Conservation (phyloP, 2,888 invertebrate species). For the Hypsopygia costalis region DNA sequence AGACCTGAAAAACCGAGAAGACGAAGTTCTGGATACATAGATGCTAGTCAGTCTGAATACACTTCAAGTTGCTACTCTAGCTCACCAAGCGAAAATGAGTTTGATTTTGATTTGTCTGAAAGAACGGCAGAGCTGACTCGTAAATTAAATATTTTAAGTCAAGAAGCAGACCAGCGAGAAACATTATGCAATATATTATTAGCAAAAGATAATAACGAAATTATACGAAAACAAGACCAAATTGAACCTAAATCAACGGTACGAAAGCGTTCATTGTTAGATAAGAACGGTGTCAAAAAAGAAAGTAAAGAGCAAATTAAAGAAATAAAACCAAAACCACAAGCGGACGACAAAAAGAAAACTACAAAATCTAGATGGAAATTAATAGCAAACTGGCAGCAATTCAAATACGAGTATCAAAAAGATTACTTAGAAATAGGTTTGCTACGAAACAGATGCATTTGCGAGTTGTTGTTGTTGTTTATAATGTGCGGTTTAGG, state of each 20-base stretch:
- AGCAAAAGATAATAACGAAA: conserved; percentile 33
- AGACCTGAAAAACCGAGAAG: conserved; percentile 53
- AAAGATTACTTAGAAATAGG: conserved; percentile 77
- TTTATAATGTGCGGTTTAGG: conserved; percentile 89
- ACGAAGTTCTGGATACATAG: conserved; percentile 69
- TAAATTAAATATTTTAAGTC: conserved; percentile 64
- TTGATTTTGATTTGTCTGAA: conserved; percentile 70
- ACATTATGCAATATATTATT: conserved; percentile 41
- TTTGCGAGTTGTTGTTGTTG: conserved; percentile 84
- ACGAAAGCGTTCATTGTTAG: conserved; percentile 49
- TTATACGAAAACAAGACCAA: conserved; percentile 20
- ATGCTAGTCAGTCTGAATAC: conserved; percentile 75
- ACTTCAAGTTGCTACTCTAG: conserved; percentile 76
- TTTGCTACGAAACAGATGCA: conserved; percentile 82
- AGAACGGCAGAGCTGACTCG: conserved; percentile 65
- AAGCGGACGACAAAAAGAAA: conserved; percentile 41
- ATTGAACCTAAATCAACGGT: conserved; percentile 40
- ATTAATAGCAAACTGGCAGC: conserved; percentile 74
- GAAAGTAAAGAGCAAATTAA: conserved; percentile 34
- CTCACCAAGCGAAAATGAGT: conserved; percentile 76
- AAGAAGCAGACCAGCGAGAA: conserved; percentile 55
- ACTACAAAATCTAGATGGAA: conserved; percentile 57
- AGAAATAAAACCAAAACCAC: conserved; percentile 31
- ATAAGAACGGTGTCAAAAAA: conserved; percentile 34
- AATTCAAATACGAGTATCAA: conserved; percentile 80